These are phyloP conservation scores for Drosophila gaucha DNA, from an alignment of 2,888 invertebrate genomes.

Conservation along the genomic window DNA sequence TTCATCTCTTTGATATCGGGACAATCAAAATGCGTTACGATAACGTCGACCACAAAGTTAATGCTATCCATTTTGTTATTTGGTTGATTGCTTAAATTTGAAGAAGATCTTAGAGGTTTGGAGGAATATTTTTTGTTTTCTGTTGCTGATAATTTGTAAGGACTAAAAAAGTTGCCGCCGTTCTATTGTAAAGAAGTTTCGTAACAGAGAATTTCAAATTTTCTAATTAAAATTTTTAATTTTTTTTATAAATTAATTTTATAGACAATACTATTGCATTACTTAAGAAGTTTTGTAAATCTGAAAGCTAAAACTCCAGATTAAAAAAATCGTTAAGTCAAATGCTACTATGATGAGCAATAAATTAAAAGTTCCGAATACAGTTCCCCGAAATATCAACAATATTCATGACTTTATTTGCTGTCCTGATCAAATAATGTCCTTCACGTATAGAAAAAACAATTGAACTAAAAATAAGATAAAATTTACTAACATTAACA, in stretches of 20 bases:
- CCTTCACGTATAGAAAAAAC: not conserved
- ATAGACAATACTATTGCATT: not conserved
- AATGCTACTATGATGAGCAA: conserved; percentile 17
- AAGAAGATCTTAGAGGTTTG: not conserved
- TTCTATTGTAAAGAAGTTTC: not conserved
- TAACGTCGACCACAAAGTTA: conserved; percentile 68
- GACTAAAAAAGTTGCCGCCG: conserved; percentile 8
- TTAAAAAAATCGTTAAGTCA: not conserved
- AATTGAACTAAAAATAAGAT: not conserved
- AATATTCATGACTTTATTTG: not conserved
- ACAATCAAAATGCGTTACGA: conserved; percentile 65
- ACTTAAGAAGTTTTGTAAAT: not conserved
- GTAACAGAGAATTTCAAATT: conserved; percentile 2
- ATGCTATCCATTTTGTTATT: conserved; percentile 12
- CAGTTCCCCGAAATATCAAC: not conserved
- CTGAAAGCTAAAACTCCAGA: not conserved
- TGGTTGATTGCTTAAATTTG: not conserved
- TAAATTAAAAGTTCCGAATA: not conserved
- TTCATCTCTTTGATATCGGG: conserved; percentile 30
- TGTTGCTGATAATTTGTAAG: not conserved
- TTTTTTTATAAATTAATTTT: not conserved
- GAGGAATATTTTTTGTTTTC: no score
- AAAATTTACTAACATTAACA: conserved; percentile 19
- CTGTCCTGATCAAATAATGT: not conserved
- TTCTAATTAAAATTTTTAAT: conserved; percentile 7